phyloP scores from a whole-genome alignment of 2,113 vertebrate genomes.

The Melanerpes formicivorus region DNA sequence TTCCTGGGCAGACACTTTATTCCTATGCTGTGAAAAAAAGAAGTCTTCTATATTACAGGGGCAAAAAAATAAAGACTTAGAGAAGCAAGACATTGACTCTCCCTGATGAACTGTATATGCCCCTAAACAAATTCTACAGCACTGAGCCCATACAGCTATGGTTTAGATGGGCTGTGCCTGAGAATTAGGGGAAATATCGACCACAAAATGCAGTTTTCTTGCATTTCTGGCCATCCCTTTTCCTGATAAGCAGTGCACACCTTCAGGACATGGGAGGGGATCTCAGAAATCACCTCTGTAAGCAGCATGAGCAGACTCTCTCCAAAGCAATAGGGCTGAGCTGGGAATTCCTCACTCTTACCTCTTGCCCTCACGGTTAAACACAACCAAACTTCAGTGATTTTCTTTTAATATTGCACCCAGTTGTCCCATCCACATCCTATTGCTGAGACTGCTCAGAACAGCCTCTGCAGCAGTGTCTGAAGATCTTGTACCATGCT shows the following conservation, averaged over 20 bases:
- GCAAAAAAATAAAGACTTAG: not conserved
- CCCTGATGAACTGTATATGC: not conserved
- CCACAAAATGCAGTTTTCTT: not conserved
- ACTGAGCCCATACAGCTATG: fast-evolving
- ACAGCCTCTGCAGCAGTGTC: not conserved
- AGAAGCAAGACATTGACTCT: not conserved
- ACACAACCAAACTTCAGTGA: not conserved
- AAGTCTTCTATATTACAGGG: not conserved
- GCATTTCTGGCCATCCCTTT: not conserved
- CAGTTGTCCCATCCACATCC: not conserved
- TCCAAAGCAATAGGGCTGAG: not conserved
- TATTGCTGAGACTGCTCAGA: not conserved
- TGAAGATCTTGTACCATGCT: fast-evolving
- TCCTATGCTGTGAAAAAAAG: not conserved
- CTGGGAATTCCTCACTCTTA: not conserved
- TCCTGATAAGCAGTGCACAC: not conserved
- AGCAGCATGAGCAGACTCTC: not conserved
- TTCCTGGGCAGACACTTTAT: not conserved
- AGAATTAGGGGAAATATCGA: not conserved
- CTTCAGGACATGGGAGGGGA: not conserved
- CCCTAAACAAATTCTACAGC: not conserved
- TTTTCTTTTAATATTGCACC: not conserved
- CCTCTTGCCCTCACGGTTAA: not conserved
- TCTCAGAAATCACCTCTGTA: not conserved
- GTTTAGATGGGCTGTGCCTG: not conserved